These are phyloP conservation scores for Neocrepidodera transversa DNA, from an alignment of 2,888 invertebrate genomes.

Conservation along the genomic window DNA sequence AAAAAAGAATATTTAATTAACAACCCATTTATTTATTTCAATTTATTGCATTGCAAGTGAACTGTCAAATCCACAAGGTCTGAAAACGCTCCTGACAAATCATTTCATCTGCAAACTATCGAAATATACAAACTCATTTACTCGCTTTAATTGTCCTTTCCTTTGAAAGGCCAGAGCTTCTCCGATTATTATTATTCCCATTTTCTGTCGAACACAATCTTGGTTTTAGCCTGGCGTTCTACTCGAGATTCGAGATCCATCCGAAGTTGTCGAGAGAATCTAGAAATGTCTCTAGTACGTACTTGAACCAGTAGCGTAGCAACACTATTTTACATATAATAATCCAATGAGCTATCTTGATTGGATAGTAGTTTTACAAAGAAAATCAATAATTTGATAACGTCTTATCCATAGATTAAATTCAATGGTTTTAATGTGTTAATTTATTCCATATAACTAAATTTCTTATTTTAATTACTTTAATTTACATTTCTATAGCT, in stretches of 20 bases:
- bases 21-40: neutral
- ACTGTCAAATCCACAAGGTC: neutral
- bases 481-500: too few relatives aligned
- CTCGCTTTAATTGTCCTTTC: conserved; percentile 5
- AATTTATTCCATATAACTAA: too few relatives aligned
- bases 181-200: conserved; percentile 11
- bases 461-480: too few relatives aligned
- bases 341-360: too few relatives aligned
- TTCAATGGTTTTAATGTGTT: too few relatives aligned
- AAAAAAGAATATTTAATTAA: too few relatives aligned
- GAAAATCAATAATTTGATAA: too few relatives aligned
- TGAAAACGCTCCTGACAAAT: neutral
- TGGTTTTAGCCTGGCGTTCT: conserved; percentile 3
- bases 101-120: conserved; percentile 11
- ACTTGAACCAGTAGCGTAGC: neutral
- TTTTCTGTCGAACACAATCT: conserved; percentile 13
- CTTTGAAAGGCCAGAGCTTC: conserved; percentile 4
- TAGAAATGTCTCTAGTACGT: conserved; percentile 1
- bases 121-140: conserved; percentile 4
- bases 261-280: conserved; percentile 1
- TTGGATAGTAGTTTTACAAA: too few relatives aligned
- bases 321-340: too few relatives aligned
- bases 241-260: conserved; percentile 8
- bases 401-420: too few relatives aligned
- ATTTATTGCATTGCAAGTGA: neutral